phyloP scores from a whole-genome alignment of 1,140 invertebrate species.

The Drosophila grimshawi region DNA sequence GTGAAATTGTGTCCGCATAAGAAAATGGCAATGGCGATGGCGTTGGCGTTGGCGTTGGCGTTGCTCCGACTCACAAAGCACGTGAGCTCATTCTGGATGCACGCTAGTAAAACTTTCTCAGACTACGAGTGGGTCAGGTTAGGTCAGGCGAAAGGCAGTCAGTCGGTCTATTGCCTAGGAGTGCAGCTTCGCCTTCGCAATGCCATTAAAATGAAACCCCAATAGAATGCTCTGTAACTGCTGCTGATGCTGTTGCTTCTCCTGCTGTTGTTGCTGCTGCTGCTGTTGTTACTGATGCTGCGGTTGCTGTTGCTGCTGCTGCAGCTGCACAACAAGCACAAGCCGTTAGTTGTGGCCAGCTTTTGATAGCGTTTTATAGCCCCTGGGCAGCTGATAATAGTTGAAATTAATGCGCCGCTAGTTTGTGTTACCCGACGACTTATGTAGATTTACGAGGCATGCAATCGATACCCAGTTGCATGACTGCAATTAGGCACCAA shows the following conservation, averaged over 20 bases:
- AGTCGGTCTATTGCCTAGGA: constrained; percentile 42
- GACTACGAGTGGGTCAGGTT: constrained; percentile 5
- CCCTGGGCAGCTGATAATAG: constrained; percentile 65
- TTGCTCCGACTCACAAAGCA: constrained; percentile 33
- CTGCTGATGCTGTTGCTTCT: neutral
- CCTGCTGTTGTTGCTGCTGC: no score
- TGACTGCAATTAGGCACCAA: constrained; percentile 68
- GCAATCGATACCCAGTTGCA: constrained; percentile 75
- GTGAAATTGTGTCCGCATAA: constrained; percentile 75
- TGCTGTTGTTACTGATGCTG: no score
- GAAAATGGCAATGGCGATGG: constrained; percentile 14
- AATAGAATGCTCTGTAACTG: constrained; percentile 56
- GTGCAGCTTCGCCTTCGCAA: constrained; percentile 33
- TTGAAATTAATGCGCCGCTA: constrained; percentile 69
- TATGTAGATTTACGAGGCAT: constrained; percentile 73
- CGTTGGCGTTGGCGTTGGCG: constrained; percentile 6
- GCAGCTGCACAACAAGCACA: constrained; percentile 25
- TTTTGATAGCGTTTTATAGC: constrained; percentile 64
- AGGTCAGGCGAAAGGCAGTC: constrained; percentile 11
- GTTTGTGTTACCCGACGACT: constrained; percentile 38
- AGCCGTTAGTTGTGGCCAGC: constrained; percentile 44
- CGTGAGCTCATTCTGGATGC: constrained; percentile 74
- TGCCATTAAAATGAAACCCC: constrained; percentile 71
- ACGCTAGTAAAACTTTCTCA: constrained; percentile 65
- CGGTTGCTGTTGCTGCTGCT: no score